phyloP scores from a whole-genome alignment of 2,113 vertebrate species.

The Thermophis baileyi region DNA sequence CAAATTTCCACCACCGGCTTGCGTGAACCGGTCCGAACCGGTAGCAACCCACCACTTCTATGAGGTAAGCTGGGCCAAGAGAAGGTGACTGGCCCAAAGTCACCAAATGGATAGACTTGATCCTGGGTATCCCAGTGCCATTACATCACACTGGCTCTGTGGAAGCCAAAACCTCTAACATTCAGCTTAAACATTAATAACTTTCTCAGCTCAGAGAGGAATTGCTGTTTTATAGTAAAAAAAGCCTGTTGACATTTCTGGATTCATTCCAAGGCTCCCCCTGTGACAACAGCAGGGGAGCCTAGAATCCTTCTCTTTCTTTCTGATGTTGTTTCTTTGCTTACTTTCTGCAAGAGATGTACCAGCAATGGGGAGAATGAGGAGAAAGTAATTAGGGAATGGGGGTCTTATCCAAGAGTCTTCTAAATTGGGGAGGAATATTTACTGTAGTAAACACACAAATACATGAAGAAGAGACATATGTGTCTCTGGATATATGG shows the following conservation, averaged over 20 bases:
- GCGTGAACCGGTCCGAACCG: too few species aligned
- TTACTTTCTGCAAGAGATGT: not conserved
- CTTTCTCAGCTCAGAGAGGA: not conserved
- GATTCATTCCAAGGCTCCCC: not conserved
- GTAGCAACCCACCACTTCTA: too few species aligned
- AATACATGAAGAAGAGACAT: too few species aligned
- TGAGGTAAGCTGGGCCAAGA: not conserved
- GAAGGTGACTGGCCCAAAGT: not conserved
- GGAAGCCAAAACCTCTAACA: not conserved
- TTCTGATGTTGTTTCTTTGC: not conserved
- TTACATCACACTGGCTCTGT: not conserved
- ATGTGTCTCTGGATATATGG: not conserved
- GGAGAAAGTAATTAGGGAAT: too few species aligned
- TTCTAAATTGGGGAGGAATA: not conserved
- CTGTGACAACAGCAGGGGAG: not conserved
- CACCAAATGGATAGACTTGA: not conserved
- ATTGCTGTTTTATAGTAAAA: not conserved
- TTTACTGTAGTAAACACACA: not conserved
- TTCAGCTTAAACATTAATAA: not conserved
- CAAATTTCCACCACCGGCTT: too few species aligned
- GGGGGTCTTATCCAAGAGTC: too few species aligned
- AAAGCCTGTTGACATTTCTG: not conserved
- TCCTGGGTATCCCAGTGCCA: not conserved
- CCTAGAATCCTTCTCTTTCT: not conserved
- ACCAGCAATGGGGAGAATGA: not conserved